These are phyloP conservation scores for Dipodomys ordii DNA, from an alignment of 2,113 vertebrate genomes.

Conservation along the genomic window DNA sequence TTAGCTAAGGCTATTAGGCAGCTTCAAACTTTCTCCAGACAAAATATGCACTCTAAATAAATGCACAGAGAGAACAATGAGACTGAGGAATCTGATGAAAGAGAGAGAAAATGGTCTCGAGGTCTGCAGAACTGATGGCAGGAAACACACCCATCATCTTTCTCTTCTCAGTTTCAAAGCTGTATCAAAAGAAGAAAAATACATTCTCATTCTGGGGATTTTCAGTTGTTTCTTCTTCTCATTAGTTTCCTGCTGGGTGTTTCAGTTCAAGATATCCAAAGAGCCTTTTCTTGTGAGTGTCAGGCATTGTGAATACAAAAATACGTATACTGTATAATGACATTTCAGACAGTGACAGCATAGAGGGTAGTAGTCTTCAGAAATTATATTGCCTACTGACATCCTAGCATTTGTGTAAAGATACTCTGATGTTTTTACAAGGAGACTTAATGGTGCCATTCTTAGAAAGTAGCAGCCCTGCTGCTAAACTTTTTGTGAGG, in stretches of 20 bases:
- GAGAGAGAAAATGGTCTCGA: not conserved
- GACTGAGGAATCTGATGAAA: not conserved
- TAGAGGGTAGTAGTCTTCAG: not conserved
- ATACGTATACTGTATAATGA: not conserved
- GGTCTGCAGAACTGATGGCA: not conserved
- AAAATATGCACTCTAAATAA: not conserved
- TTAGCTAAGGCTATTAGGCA: no score
- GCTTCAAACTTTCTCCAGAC: no score
- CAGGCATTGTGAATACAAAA: constrained; percentile 3
- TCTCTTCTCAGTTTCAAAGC: not conserved
- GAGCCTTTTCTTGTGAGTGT: not conserved
- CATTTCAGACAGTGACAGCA: not conserved
- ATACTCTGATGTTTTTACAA: not conserved
- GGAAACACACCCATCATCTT: not conserved
- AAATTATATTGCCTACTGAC: not conserved
- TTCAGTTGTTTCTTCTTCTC: not conserved
- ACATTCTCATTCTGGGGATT: not conserved
- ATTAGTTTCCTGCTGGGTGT: not conserved
- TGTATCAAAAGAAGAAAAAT: not conserved
- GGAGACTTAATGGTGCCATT: not conserved
- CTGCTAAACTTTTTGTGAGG: not conserved
- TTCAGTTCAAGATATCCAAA: constrained; percentile 2
- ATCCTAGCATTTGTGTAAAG: not conserved
- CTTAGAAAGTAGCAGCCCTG: not conserved
- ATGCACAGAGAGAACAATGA: not conserved